Evolutionary conservation across 2,888 invertebrate genomes (phyloP), one percentile per base, ranked within the genome.

Genomic region (Notodonta dromedarius): DNA sequence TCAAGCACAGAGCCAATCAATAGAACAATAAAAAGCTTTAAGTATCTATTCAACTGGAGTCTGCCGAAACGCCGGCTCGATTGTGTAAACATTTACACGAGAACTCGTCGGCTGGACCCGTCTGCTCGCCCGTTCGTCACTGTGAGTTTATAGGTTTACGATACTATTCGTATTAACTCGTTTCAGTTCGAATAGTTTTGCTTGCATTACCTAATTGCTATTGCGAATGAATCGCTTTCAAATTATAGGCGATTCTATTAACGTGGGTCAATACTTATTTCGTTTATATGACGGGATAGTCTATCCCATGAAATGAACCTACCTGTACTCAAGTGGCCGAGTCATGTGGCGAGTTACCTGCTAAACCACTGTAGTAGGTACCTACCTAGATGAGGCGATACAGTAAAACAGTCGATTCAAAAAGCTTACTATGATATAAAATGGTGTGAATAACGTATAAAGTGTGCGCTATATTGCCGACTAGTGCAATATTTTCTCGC

Each of bases 21-120:
- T 67, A 56, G 61, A 72, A 66, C 74, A 66, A 72, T 74, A 73
- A 72, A 75, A 74, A 58, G 52, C 62, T 58, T 67, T 62, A 61
- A 71, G 59, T 69, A 62, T 58, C 55, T 63, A 61, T 42, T 54
- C 56, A 68, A 52, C 62, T 68, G 65, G 69, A 54, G 62, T 61
- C 62, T 61, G 69, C 63, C 60, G 61, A 71, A 73, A 71, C 75
- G 70, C 70, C 74, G 72, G 69, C 68, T 68, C 63, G 68, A 65
- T 59, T 61, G 63, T 62, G 74, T 83, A 82, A 83, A 82, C 72
- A 82, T 81, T 80, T 78, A 80, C 76, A 66, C 65, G 62, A 74
- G 65, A 67, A 63, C 61, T 61, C 59, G 63, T 67, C 62, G 61
- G 59, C 58, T 70, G 72, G 73, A 70, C 69, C 64, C 59, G 70